Evolutionary conservation across 2,113 vertebrate genomes (phyloP).

Genomic region (Spheniscus mendiculus): DNA sequence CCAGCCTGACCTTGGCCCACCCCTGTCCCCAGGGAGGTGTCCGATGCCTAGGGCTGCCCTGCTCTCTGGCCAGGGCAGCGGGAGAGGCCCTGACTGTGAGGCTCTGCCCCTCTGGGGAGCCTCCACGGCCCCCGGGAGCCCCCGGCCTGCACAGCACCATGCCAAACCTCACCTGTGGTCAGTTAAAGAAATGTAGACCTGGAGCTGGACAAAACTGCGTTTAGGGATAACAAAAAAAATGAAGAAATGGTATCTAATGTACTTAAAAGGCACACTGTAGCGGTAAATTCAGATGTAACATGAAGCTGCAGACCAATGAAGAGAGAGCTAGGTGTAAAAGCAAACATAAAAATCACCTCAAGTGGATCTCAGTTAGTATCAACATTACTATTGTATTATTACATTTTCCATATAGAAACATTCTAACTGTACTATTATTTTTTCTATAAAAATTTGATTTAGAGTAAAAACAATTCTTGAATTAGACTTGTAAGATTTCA

Average conservation of each 20-base stretch:
- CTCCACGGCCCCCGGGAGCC: background rate
- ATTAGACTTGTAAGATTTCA: background rate
- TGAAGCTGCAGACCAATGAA: background rate
- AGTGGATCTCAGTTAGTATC: background rate
- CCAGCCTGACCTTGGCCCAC: background rate
- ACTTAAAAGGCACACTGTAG: background rate
- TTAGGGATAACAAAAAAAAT: background rate
- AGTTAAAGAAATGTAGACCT: background rate
- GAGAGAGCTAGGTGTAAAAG: background rate
- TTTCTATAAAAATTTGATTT: background rate
- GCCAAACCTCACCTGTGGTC: fast-evolving
- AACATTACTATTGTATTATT: background rate
- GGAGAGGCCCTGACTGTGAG: fast-evolving
- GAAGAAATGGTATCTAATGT: fast-evolving
- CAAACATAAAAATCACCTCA: background rate
- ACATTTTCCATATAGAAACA: background rate
- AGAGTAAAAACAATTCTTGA: background rate
- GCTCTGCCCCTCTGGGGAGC: fast-evolving
- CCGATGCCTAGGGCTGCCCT: background rate
- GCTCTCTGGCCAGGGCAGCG: background rate
- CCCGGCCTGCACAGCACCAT: fast-evolving
- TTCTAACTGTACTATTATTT: background rate
- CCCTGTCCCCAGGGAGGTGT: background rate
- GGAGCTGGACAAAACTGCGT: background rate
- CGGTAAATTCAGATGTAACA: background rate